These are phyloP conservation scores for Trachymyrmex cornetzi DNA, from an alignment of 1,140 invertebrate genomes.

Conservation along the genomic window DNA sequence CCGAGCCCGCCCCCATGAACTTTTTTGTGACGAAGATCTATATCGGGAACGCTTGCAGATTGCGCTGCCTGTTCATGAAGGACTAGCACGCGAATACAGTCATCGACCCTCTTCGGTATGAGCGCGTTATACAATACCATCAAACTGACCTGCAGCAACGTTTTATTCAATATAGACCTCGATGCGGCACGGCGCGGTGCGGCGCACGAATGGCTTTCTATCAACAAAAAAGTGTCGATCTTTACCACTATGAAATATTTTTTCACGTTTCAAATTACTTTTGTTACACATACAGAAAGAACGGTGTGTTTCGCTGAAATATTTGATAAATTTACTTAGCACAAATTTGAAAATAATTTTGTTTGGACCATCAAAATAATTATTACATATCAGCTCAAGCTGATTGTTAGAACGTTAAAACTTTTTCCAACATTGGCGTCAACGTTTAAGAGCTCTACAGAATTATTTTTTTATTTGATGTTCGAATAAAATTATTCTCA, in stretches of 20 bases:
- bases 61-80: constrained; percentile 79
- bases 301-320: no score
- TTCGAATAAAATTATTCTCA: no score
- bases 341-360: no score
- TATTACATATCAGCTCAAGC: no score
- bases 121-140: constrained; percentile 77
- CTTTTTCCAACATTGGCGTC: no score
- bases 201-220: constrained; percentile 6
- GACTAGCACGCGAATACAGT: constrained; percentile 83
- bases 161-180: constrained; percentile 78
- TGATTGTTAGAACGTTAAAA: no score
- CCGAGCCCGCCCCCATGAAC: background rate
- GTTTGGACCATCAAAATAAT: no score
- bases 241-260: constrained; percentile 16
- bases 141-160: constrained; percentile 81
- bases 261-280: background rate
- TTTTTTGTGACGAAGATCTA: constrained; percentile 74
- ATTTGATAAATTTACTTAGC: no score
- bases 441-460: no score
- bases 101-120: constrained; percentile 79
- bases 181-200: constrained; percentile 28
- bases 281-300: background rate
- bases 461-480: no score
- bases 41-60: constrained; percentile 82
- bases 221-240: constrained; percentile 57